Conservation (phyloP, 2,113 vertebrate species). For the Elaphurus davidianus region DNA sequence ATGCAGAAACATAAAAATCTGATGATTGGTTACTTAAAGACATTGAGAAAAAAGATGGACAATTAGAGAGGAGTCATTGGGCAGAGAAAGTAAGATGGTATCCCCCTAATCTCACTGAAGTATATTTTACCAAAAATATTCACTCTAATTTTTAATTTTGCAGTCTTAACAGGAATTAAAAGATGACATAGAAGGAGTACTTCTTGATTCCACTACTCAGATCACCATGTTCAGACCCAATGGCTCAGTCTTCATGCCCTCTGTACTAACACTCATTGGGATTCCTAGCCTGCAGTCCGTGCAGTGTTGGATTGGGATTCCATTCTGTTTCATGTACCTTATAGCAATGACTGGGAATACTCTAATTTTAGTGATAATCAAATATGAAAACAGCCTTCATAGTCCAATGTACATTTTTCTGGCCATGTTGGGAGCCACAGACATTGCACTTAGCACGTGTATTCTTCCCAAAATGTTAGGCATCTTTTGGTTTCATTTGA, state of each 20-base stretch:
- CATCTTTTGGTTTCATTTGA: constrained; percentile 59
- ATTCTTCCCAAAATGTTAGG: constrained; percentile 66
- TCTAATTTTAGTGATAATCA: constrained; percentile 8
- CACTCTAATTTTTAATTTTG: background rate
- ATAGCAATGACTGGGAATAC: constrained; percentile 23
- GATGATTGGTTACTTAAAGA: background rate
- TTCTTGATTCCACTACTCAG: background rate
- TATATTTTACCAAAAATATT: background rate
- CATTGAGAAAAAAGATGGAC: background rate
- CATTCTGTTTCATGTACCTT: constrained; percentile 52
- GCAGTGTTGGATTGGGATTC: constrained; percentile 62
- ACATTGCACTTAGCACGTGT: constrained; percentile 46
- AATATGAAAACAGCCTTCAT: constrained; percentile 40
- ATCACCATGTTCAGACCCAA: background rate
- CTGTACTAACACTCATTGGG: constrained; percentile 18
- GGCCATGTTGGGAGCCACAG: constrained; percentile 56
- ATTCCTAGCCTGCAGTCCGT: constrained; percentile 56
- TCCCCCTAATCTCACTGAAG: background rate
- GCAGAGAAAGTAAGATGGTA: background rate
- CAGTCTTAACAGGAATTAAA: background rate
- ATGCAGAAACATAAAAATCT: background rate
- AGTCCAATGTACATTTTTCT: constrained; percentile 62
- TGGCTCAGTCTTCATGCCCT: background rate
- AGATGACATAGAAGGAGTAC: background rate
- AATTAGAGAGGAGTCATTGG: background rate